Conservation (phyloP, 2,113 vertebrate species). For the Oceanites oceanicus region DNA sequence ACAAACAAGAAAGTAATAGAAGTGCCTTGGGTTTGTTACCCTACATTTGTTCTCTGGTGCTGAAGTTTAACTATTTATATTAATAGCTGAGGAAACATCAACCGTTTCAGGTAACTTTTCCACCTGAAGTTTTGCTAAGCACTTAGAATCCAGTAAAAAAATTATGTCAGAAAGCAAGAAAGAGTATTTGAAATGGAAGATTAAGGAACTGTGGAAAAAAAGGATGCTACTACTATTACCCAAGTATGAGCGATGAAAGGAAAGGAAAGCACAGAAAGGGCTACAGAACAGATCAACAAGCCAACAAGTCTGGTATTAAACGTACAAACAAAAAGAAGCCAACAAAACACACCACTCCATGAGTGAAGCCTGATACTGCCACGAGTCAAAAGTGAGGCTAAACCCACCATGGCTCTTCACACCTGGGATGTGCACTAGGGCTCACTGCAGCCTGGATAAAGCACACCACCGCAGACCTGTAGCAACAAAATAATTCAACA, state of each 20-base stretch:
- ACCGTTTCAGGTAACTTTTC: not conserved
- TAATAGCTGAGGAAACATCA: not conserved
- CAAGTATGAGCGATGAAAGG: not conserved
- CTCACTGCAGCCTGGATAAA: not conserved
- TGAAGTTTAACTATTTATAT: not conserved
- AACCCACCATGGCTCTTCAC: not conserved
- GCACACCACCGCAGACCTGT: not conserved
- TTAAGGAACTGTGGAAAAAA: not conserved
- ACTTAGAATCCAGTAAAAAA: not conserved
- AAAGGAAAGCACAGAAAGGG: not conserved
- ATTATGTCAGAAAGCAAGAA: not conserved
- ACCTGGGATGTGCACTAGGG: too few relatives aligned
- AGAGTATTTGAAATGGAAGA: not conserved
- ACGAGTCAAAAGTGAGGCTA: not conserved
- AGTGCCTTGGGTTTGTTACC: not conserved
- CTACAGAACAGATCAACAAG: not conserved
- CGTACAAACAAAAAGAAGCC: not conserved
- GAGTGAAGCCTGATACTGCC: not conserved
- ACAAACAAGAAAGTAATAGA: not conserved
- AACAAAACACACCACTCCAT: fast-evolving
- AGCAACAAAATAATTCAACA: not conserved
- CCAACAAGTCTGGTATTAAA: not conserved
- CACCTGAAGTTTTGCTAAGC: not conserved
- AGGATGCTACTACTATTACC: not conserved
- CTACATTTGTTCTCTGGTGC: not conserved